Evolutionary conservation across 2,797 vertebrate species (phyloP), one percentile per base, ranked within the genome.

Genomic region (Gymnocypris eckloni): DNA sequence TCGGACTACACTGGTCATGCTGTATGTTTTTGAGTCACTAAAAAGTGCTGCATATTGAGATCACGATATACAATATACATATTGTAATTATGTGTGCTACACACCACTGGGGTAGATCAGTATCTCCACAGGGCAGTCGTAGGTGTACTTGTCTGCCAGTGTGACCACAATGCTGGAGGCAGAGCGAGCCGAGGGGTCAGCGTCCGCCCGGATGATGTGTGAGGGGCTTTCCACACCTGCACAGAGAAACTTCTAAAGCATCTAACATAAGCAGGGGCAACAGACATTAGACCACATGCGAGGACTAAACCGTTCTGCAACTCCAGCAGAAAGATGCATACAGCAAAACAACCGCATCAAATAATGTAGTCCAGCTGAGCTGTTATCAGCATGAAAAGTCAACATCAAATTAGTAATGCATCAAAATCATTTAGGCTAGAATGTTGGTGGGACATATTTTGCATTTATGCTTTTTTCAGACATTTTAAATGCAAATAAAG

Each of bases 141-240:
- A 99, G 52, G 97, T 98, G 92, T 99, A 99, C 87, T 96, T 98
- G 88, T 97, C 96, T 59, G 98, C 98, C 92, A 99, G 93, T 0
- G 97, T 98, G 95, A 99, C 94, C 84, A 96, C 81, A 1, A 99
- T 94, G 82, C 96, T 99, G 90, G 93, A 96, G 91, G 98, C 98
- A 0, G 97, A 99, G 88, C 87, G 92, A 10, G 98, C 98, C 0
- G 93, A 95, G 1, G 98, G 97, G 88, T 98, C 96, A 0, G 98
- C 98, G 0, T 99, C 98, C 0, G 98, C 98, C 22, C 97, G 96
- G 90, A 99, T 98, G 90, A 97, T 96, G 0, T 99, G 98, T 0
- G 97, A 98, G 0, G 98, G 98, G 89, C 98, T 99, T 91, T 99
- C 98, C 0, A 99, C 98, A 41, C 98, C 98, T 99, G 93, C 88